Evolutionary conservation across 64 coral and sea anemone genomes (phyloP).

Genomic region (Pocillopora damicornis): DNA sequence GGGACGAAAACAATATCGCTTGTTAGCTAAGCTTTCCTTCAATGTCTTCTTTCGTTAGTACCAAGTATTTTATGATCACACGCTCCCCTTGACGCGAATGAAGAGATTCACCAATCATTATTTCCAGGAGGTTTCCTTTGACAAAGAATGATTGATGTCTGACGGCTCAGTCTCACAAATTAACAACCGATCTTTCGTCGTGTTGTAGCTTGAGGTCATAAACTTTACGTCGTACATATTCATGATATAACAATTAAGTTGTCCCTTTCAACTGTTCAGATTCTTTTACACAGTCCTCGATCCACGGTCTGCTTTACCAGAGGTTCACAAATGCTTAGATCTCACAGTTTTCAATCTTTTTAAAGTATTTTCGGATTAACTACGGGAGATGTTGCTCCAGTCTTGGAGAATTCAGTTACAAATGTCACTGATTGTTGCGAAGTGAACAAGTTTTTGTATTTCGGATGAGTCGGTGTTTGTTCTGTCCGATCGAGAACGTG

Average conservation of each 20-base stretch:
- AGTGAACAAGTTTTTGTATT: slow-evolving; percentile 13
- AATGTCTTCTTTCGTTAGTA: neutral
- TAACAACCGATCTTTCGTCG: neutral
- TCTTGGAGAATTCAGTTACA: neutral
- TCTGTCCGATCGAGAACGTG: neutral
- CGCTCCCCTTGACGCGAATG: neutral
- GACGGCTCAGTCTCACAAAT: neutral
- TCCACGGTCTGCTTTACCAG: neutral
- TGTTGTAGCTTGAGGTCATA: neutral
- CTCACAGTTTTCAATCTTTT: slow-evolving; percentile 18
- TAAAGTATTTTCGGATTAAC: neutral
- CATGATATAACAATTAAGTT: slow-evolving; percentile 4
- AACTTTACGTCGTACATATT: neutral
- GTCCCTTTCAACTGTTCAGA: neutral
- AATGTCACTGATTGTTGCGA: neutral
- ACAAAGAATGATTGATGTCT: slow-evolving; percentile 18
- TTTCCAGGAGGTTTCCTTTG: neutral
- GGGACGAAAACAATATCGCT: neutral
- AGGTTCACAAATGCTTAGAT: slow-evolving; percentile 5
- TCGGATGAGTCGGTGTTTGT: neutral
- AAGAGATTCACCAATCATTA: neutral
- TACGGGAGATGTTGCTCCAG: neutral
- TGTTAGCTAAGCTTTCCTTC: neutral
- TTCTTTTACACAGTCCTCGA: neutral
- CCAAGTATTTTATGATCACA: neutral